Evolutionary conservation across 2,797 vertebrate genomes (phyloP), one percentile per base, ranked within the genome.

Genomic region (Benthosema pterotum): DNA sequence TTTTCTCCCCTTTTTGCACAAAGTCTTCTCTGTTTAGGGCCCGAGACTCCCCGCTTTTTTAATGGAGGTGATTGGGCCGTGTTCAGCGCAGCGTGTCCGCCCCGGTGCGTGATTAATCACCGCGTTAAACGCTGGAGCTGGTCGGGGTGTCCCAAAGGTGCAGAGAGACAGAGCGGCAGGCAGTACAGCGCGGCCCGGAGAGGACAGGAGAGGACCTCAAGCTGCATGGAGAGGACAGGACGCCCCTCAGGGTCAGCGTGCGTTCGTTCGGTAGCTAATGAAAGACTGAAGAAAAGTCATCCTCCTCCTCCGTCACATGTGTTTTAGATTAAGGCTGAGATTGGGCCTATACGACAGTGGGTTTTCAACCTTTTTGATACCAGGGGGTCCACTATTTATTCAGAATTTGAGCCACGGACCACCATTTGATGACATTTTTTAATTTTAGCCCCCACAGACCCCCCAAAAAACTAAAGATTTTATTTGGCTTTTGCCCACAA

Each of bases 31-130:
- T 93, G 90, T 93, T 83, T 79, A 74, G 55, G 63, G n/a, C n/a
- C 69, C 42, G 49, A 42, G 75, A 78, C 77, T 75, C 72, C 71
- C 19, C 46, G 73, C 59, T n/a, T 38, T n/a, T 72, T 72, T 75
- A 65, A 71, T 67, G 79, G 80, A 80, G 81, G 73, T 56, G 83
- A 63, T 63, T 67, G 85, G 85, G 74, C 72, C 75, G 73, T 58
- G 83, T 84, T 78, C 60, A 53, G 82, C 85, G 11, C 77, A 82
- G 86, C 84, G 72, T 68, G 82, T 71, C 77, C 57, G 82, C 83
- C 32, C 74, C n/a, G 69, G 67, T 42, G 80, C 58, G 86, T 90
- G 88, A 92, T 92, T 88, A 91, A 93, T 93, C 88, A 88, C 84
- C 80, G 85, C 43, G 83, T 76, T 83, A 80, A 82, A 60, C 60